phyloP scores from a whole-genome alignment of 1,140 invertebrate species.

The Heliothis virescens region DNA sequence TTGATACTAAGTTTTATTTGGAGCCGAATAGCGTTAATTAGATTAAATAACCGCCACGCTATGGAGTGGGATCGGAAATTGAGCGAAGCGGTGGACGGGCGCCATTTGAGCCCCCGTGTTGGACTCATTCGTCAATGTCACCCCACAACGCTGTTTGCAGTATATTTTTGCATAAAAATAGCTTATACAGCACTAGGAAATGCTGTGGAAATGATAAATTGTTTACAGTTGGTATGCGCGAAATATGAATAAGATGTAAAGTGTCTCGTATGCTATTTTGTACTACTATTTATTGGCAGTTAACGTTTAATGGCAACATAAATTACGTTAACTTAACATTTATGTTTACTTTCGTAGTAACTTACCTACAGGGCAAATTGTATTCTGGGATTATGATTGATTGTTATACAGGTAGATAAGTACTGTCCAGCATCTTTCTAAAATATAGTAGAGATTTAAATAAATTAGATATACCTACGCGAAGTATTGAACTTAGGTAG shows the following conservation, averaged over 20 bases:
- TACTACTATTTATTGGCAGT: slow-evolving; percentile 12
- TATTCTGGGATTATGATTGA: not conserved
- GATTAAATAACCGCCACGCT: slow-evolving; percentile 47
- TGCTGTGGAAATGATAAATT: slow-evolving; percentile 54
- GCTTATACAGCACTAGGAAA: slow-evolving; percentile 59
- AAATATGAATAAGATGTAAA: slow-evolving; percentile 32
- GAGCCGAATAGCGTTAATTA: slow-evolving; percentile 44
- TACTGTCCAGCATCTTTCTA: not conserved
- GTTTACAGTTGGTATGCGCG: slow-evolving; percentile 3
- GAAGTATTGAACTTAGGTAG: no score
- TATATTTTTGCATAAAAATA: slow-evolving; percentile 81
- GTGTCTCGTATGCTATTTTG: not conserved
- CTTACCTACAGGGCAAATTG: slow-evolving; percentile 19
- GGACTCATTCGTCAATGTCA: slow-evolving; percentile 73
- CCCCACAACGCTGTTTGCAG: slow-evolving; percentile 61
- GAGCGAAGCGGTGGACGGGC: slow-evolving; percentile 50
- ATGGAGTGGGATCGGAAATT: slow-evolving; percentile 63
- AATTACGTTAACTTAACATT: slow-evolving; percentile 25
- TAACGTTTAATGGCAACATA: slow-evolving; percentile 30
- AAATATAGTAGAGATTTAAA: not conserved
- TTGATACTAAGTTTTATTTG: slow-evolving; percentile 49
- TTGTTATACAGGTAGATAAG: not conserved
- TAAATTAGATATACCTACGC: no score
- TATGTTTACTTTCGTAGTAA: slow-evolving; percentile 15
- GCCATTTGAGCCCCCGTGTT: slow-evolving; percentile 58